Percentiles rank a stretch among this genome's conserved stretches.
Conservation (phyloP, 1,140 invertebrate genomes). For the Galleria mellonella region DNA sequence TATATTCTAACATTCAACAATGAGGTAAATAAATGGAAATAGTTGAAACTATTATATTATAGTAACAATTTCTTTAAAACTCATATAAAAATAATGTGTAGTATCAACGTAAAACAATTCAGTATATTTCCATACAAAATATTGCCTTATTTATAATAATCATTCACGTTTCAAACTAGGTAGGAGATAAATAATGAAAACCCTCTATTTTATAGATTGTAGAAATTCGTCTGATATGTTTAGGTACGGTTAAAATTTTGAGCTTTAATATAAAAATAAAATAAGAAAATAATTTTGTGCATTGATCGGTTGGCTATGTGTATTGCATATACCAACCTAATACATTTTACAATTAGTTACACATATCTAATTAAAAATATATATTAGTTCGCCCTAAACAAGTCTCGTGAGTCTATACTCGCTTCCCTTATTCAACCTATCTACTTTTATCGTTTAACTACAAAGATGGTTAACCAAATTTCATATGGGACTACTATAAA, state of each 20-base stretch:
- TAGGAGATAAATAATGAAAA: not conserved
- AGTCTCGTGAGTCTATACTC: not conserved
- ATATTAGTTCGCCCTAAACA: not conserved
- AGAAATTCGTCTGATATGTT: constrained; percentile 51
- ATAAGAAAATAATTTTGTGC: not conserved
- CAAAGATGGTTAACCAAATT: not conserved
- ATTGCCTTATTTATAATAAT: too few relatives aligned
- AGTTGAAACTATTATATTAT: too few relatives aligned
- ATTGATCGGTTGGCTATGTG: not conserved
- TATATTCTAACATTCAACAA: too few relatives aligned
- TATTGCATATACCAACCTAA: not conserved
- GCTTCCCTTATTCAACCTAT: not conserved
- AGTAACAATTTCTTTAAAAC: too few relatives aligned
- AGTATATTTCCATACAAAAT: not conserved
- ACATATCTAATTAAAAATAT: not conserved
- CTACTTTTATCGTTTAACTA: not conserved
- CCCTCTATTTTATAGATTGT: not conserved
- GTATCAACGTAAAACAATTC: not conserved
- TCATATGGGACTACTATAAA: too few relatives aligned
- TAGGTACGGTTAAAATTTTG: constrained; percentile 7
- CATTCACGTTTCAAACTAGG: too few relatives aligned
- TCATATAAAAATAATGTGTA: too few relatives aligned
- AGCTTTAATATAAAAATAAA: constrained; percentile 1
- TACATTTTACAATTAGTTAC: not conserved
- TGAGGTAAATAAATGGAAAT: too few relatives aligned